These are phyloP conservation scores for Verasper variegatus DNA, from an alignment of 2,113 vertebrate species.

Conservation along the genomic window DNA sequence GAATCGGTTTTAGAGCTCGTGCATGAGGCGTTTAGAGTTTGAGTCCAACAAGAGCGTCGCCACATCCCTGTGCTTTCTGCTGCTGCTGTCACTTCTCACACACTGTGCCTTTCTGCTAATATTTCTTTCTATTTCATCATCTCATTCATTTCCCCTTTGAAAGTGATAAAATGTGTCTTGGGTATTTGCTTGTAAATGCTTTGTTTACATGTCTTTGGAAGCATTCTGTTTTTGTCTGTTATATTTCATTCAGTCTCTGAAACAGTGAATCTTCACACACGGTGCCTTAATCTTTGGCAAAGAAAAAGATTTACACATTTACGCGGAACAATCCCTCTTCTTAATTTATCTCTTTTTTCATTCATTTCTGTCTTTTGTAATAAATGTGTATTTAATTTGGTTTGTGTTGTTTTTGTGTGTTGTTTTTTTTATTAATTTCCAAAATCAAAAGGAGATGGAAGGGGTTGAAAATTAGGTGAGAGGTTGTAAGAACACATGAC, in stretches of 20 bases:
- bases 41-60: background rate
- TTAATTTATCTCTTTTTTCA: background rate
- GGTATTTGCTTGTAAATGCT: background rate
- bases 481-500: no score
- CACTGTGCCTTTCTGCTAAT: conserved; percentile 12
- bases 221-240: background rate
- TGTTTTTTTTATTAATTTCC: background rate
- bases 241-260: no score
- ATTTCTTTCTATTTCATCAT: background rate
- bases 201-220: conserved; percentile 10
- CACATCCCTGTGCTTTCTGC: background rate
- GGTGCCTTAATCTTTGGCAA: background rate
- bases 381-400: conserved; percentile 16
- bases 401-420: background rate
- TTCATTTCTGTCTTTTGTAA: conserved; percentile 4
- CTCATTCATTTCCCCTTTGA: background rate
- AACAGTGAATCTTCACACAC: background rate
- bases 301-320: background rate
- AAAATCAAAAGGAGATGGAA: no score
- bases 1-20: no score
- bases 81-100: background rate
- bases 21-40: background rate
- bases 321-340: no score
- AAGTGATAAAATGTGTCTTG: background rate
- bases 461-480: no score